These are phyloP conservation scores for Tribolium freemani DNA, from an alignment of 2,888 invertebrate species.

Conservation along the genomic window DNA sequence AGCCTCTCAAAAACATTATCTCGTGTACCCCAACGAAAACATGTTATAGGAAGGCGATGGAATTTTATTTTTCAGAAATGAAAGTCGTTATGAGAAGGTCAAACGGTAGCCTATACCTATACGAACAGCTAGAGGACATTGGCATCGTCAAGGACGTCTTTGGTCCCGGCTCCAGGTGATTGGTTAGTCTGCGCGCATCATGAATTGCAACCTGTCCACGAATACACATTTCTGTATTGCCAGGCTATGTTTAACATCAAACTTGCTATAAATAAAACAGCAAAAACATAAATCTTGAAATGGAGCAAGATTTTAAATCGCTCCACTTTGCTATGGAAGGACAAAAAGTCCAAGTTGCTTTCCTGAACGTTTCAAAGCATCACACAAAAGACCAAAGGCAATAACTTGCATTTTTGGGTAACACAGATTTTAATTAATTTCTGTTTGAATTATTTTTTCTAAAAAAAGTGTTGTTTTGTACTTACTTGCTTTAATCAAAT, in stretches of 20 bases:
- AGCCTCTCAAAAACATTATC: not conserved
- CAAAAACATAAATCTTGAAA: not conserved
- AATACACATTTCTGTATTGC: constrained; percentile 1
- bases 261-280: not conserved
- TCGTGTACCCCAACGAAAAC: constrained; percentile 9
- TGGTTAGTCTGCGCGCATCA: constrained; percentile 40
- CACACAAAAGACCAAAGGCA: no score
- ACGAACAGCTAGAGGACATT: constrained; percentile 60
- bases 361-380: no score
- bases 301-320: no score
- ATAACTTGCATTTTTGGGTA: no score
- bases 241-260: not conserved
- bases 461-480: no score
- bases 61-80: constrained; percentile 41
- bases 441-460: no score
- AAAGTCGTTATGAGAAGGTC: constrained; percentile 58
- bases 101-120: constrained; percentile 45
- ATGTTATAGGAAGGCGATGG: constrained; percentile 28
- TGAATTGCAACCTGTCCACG: constrained; percentile 35
- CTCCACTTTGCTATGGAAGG: no score
- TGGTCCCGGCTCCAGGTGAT: constrained; percentile 47
- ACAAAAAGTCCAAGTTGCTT: no score
- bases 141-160: constrained; percentile 62
- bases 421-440: no score
- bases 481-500: no score